phyloP scores from a whole-genome alignment of 1,140 invertebrate genomes.

The Antheraea pernyi region DNA sequence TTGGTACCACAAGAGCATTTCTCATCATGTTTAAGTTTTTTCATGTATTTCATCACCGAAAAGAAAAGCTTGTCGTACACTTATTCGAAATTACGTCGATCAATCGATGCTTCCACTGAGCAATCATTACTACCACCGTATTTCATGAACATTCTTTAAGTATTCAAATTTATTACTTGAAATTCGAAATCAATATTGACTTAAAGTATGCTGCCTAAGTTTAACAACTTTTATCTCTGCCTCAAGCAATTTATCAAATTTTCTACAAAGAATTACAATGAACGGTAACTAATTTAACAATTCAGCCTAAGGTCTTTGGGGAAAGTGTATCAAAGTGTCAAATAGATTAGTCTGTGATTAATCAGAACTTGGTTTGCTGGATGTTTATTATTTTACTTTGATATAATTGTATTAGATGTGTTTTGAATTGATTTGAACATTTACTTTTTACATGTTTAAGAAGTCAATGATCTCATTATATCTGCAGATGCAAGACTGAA shows the following conservation, averaged over 20 bases:
- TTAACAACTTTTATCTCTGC: constrained; percentile 21
- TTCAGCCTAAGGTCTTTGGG: constrained; percentile 16
- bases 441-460: no score
- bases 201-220: constrained; percentile 22
- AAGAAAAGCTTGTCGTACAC: no score
- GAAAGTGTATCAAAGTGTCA: constrained; percentile 18
- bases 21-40: no score
- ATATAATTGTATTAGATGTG: no score
- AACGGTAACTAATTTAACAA: constrained; percentile 19
- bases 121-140: not conserved
- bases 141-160: not conserved
- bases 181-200: constrained; percentile 32
- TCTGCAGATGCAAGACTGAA: no score
- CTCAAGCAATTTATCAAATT: constrained; percentile 26
- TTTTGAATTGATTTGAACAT: no score
- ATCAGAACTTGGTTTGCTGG: constrained; percentile 13
- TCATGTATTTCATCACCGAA: no score
- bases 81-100: no score
- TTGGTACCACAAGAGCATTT: no score
- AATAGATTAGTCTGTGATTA: constrained; percentile 25
- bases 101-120: no score
- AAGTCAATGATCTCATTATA: no score
- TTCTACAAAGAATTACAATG: constrained; percentile 24
- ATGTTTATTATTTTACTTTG: not conserved
- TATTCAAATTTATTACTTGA: constrained; percentile 11